phyloP scores from a whole-genome alignment of 53 echinoderm and acorn worm species.

The Paelopatides confundens region DNA sequence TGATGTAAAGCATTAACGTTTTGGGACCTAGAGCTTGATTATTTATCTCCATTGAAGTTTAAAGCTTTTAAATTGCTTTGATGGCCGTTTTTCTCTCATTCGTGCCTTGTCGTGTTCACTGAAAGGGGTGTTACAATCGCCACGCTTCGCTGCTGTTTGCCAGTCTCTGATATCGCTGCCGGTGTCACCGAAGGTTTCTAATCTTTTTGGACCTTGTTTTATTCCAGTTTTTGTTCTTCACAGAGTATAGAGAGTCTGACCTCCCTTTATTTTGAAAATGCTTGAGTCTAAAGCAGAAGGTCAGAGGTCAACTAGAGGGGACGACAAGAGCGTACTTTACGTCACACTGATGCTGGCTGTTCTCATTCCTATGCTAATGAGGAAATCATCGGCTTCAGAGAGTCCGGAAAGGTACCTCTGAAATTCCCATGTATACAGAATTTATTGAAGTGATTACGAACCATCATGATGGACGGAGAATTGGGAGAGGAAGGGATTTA shows the following conservation, averaged over 20 bases:
- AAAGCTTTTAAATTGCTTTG: not conserved
- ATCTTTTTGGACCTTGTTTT: slow-evolving; percentile 15
- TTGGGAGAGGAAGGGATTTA: too few relatives aligned
- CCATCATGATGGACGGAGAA: too few relatives aligned
- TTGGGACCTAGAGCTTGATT: not conserved
- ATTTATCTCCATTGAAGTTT: not conserved
- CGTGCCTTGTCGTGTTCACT: not conserved
- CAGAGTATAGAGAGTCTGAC: slow-evolving; percentile 59
- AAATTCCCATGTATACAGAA: too few relatives aligned
- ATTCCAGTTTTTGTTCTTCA: slow-evolving; percentile 54
- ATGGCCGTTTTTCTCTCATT: not conserved
- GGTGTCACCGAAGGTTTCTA: slow-evolving; percentile 35
- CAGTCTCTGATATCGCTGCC: slow-evolving; percentile 10
- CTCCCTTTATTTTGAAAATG: slow-evolving; percentile 40
- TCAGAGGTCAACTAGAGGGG: not conserved
- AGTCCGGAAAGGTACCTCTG: not conserved
- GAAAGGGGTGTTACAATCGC: not conserved
- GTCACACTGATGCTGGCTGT: not conserved
- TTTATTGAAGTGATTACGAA: too few relatives aligned
- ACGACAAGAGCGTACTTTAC: not conserved
- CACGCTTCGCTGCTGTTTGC: not conserved
- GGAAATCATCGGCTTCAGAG: not conserved
- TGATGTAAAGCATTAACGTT: too few relatives aligned
- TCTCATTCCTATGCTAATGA: not conserved
- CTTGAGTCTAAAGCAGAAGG: slow-evolving; percentile 17